Evolutionary conservation across 2,113 vertebrate genomes (phyloP), one percentile per base, ranked within the genome.

Genomic region (Alces alces): DNA sequence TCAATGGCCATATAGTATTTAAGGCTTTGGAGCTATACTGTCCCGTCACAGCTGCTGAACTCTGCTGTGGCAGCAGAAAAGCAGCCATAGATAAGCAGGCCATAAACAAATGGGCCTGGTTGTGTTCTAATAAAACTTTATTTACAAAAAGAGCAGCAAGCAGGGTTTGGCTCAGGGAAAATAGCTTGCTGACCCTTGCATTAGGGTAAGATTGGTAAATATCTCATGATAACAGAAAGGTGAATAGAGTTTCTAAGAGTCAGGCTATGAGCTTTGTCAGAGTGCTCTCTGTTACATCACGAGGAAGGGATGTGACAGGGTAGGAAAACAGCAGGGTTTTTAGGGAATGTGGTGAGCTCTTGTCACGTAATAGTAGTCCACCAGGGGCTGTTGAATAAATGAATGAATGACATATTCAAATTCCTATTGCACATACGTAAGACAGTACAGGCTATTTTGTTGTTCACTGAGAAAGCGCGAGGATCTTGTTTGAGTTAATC

Each of bases 81-180:
- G 30, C 33, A 52, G 78, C 58, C 43, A 61, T 70, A 50, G 55
- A 52, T 78, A 45, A 36, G 12, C 66, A 70, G 66, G 12, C 36
- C 13, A 12, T 39, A 66, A 86, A 33, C 16, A 83, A 50, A 15
- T 91, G n/a, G 10, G 0, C n/a, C 14, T 94, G 60, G 14, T 47
- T 73, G 6, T 79, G 50, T 98, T 89, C 86, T 47, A 54, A 30
- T 86, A 95, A 97, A 93, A 88, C 45, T 82, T 88, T 78, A 91
- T 82, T 78, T 92, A 66, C 45, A 30, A 92, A 60, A 82, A 92
- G 58, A 64, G 60, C 36, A 83, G 66, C 47, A 55, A 57, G 10
- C 50, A 45, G 45, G 19, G 17, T 94, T 93, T 93, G 82, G n/a
- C 91, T 39, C 17, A n/a, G 36, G 43, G 57, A 43, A 45, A 14